These are phyloP conservation scores for Tolmerus cingulatus DNA, from an alignment of 2,888 invertebrate genomes.

Conservation along the genomic window DNA sequence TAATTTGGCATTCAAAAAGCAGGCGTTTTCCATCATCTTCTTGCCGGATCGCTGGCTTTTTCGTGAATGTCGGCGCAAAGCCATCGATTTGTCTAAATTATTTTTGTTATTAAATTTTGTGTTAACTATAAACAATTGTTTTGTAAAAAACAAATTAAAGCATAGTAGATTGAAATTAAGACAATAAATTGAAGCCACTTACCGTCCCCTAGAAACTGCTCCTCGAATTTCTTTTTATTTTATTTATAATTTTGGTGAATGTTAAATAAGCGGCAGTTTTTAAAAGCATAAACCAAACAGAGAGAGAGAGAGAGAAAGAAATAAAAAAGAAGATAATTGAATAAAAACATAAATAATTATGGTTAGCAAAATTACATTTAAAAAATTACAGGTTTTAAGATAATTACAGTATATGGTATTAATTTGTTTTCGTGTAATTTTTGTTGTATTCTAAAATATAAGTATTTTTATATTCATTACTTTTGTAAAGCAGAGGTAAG, in stretches of 20 bases:
- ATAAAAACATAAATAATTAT: background rate
- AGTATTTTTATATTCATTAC: background rate
- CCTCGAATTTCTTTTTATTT: conserved; percentile 3
- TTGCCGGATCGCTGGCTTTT: conserved; percentile 96
- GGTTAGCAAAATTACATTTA: background rate
- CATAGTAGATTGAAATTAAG: background rate
- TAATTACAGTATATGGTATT: background rate
- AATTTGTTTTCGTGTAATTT: background rate
- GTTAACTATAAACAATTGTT: background rate
- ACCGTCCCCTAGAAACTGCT: background rate
- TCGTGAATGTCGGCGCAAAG: conserved; percentile 96
- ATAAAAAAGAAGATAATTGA: background rate
- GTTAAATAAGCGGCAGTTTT: conserved; percentile 14
- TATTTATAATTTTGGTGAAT: background rate
- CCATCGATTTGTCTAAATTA: conserved; percentile 91
- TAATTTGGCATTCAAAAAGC: conserved; percentile 92
- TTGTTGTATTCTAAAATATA: background rate
- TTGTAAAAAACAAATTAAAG: background rate
- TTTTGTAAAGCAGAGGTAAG: background rate
- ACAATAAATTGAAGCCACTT: conserved; percentile 2
- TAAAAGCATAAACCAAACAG: conserved; percentile 18
- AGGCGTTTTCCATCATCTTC: conserved; percentile 95
- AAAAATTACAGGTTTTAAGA: background rate
- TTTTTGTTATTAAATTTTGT: background rate
- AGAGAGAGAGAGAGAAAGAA: conserved; percentile 9